Conservation (phyloP, 2,797 vertebrate species). For the Chelmon rostratus region DNA sequence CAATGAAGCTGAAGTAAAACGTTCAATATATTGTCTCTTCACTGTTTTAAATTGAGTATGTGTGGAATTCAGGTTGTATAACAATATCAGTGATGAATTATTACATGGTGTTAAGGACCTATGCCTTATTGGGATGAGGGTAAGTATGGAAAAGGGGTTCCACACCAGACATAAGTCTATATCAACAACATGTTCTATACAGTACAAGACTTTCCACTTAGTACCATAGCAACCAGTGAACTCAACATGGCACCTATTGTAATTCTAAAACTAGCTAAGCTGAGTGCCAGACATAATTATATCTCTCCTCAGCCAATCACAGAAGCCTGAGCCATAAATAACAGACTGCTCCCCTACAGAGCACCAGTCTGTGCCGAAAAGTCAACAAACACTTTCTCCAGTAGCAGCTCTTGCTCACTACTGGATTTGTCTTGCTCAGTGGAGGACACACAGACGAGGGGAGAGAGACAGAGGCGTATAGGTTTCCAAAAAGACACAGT, state of each 20-base stretch:
- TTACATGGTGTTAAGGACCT: neutral
- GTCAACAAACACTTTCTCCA: constrained; percentile 84
- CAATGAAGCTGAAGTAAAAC: too few species aligned
- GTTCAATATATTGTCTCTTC: too few species aligned
- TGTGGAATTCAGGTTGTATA: neutral
- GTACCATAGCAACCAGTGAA: constrained; percentile 82
- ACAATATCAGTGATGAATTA: neutral
- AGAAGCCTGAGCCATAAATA: constrained; percentile 82
- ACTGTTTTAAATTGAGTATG: too few species aligned
- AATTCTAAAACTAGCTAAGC: constrained; percentile 74
- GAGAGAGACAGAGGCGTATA: constrained; percentile 46
- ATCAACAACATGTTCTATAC: constrained; percentile 49
- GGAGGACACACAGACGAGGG: constrained; percentile 50
- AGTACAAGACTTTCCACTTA: constrained; percentile 57
- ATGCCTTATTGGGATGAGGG: neutral
- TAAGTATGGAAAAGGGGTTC: constrained; percentile 18
- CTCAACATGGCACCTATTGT: constrained; percentile 77
- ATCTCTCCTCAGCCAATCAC: constrained; percentile 80
- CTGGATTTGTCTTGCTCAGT: constrained; percentile 62
- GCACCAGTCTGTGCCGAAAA: constrained; percentile 78
- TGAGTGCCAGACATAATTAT: constrained; percentile 82
- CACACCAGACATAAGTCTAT: constrained; percentile 14
- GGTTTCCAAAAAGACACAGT: constrained; percentile 51
- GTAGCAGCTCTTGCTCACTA: constrained; percentile 69
- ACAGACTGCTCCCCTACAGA: constrained; percentile 81